Conservation (phyloP, 2,113 vertebrate genomes). For the Heloderma charlesbogerti region DNA sequence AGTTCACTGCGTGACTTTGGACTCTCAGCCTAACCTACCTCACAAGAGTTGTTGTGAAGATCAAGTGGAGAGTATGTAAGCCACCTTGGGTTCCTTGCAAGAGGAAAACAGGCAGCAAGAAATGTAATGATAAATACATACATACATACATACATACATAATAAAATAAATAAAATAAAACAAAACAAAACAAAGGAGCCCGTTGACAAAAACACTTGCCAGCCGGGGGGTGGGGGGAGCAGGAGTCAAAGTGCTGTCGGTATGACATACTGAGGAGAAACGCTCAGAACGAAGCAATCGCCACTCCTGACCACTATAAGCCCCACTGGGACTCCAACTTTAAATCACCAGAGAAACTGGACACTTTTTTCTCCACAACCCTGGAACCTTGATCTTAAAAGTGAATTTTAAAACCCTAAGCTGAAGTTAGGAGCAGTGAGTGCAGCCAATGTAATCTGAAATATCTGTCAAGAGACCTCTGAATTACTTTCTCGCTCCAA, state of each 20-base stretch:
- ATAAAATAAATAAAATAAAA: too few relatives aligned
- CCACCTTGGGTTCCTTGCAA: too few relatives aligned
- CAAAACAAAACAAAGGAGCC: too few relatives aligned
- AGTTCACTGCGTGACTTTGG: too few relatives aligned
- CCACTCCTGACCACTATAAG: not conserved
- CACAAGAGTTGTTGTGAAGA: too few relatives aligned
- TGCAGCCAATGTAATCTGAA: not conserved
- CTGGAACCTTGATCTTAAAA: not conserved
- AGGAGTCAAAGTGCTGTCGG: not conserved
- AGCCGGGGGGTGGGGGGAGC: rapidly evolving
- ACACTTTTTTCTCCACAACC: not conserved
- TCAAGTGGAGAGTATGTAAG: too few relatives aligned
- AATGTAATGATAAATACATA: too few relatives aligned
- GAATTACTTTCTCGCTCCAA: constrained; percentile 4
- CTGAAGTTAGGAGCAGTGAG: not conserved
- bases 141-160: too few relatives aligned
- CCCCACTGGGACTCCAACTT: not conserved
- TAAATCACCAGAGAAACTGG: not conserved
- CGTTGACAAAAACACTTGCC: not conserved
- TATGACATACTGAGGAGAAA: not conserved
- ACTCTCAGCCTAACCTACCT: too few relatives aligned
- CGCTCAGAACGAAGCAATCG: not conserved
- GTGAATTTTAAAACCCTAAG: not conserved
- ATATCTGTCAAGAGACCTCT: not conserved
- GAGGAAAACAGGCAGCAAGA: too few relatives aligned